Conservation (phyloP, 2,113 vertebrate genomes). For the Herpailurus yagouaroundi region DNA sequence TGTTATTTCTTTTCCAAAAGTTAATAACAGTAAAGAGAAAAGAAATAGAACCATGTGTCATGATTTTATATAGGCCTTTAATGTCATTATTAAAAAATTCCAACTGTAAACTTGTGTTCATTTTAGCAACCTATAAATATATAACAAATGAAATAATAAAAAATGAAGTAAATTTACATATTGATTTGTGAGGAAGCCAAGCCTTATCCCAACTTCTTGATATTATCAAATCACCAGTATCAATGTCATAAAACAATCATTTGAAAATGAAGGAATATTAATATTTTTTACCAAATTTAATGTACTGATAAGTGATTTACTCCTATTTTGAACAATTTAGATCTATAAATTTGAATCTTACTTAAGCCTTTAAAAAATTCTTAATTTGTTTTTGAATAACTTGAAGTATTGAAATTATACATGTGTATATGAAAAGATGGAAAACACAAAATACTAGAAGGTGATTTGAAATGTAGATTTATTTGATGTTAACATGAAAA, state of each 20-base stretch:
- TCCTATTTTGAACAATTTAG: conserved; percentile 4
- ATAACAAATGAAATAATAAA: background rate
- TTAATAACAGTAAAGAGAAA: background rate
- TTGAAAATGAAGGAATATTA: conserved; percentile 19
- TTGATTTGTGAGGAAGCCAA: background rate
- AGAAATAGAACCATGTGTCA: background rate
- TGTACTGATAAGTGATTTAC: background rate
- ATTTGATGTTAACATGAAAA: background rate
- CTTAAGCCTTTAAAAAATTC: background rate
- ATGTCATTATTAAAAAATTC: background rate
- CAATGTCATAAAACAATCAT: background rate
- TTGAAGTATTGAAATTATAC: background rate
- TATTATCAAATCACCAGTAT: background rate
- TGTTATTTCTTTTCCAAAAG: background rate
- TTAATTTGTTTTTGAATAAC: background rate
- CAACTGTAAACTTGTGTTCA: background rate
- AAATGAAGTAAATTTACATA: background rate
- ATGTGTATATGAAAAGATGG: background rate
- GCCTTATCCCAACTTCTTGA: background rate
- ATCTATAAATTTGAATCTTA: background rate
- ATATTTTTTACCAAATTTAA: background rate
- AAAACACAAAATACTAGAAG: background rate
- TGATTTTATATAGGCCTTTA: background rate
- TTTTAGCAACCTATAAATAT: background rate
- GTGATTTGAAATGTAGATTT: conserved; percentile 19